Conservation (phyloP, 1,140 invertebrate species). For the Euwallacea similis region DNA sequence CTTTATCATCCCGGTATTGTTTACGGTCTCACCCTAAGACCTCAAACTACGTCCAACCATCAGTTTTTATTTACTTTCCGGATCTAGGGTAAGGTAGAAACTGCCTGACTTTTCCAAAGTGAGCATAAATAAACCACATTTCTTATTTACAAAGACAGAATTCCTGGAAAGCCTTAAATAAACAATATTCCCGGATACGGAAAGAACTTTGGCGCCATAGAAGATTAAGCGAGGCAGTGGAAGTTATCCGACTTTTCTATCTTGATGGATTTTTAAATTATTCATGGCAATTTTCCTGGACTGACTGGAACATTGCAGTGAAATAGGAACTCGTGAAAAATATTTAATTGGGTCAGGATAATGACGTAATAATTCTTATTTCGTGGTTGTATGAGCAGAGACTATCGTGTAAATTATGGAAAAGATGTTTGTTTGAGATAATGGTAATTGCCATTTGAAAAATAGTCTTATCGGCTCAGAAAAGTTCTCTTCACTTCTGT, state of each 20-base stretch:
- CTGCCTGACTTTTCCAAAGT: neutral
- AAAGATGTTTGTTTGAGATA: too few relatives aligned
- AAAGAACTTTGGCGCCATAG: neutral
- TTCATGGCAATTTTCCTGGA: neutral
- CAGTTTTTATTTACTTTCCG: neutral
- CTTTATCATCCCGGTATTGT: too few relatives aligned
- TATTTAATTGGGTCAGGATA: slow-evolving; percentile 1
- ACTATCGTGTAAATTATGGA: too few relatives aligned
- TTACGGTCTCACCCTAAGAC: neutral
- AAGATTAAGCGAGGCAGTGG: neutral
- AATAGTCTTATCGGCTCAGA: too few relatives aligned
- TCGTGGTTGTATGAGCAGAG: too few relatives aligned
- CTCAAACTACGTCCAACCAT: slow-evolving; percentile 3
- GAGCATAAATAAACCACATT: slow-evolving; percentile 10
- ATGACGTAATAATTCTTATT: too few relatives aligned
- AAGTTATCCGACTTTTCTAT: neutral
- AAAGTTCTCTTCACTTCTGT: too few relatives aligned
- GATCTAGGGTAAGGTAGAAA: slow-evolving; percentile 1
- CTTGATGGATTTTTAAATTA: slow-evolving; percentile 10
- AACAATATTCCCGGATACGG: slow-evolving; percentile 4
- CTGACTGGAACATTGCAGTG: neutral
- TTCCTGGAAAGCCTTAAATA: slow-evolving; percentile 1
- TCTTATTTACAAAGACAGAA: slow-evolving; percentile 5
- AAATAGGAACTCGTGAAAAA: neutral
- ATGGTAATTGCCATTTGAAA: too few relatives aligned